Evolutionary conservation across 2,113 vertebrate species (phyloP), one percentile per base, ranked within the genome.

Genomic region (Lepus americanus): DNA sequence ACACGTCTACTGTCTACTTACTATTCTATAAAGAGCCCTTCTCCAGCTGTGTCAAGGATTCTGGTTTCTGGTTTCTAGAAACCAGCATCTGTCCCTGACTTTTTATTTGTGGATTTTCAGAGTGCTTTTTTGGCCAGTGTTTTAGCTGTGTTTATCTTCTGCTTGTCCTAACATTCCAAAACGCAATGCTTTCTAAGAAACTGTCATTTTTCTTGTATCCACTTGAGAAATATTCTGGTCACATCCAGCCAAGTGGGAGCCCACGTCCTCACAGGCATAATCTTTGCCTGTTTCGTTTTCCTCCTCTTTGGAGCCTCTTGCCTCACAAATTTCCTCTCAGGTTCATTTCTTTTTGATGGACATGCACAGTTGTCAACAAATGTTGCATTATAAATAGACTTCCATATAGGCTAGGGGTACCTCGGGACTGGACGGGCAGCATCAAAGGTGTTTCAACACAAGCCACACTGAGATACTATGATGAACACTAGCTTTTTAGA

Each of bases 291-390:
- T 55, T n/a, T 36, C 12, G 14, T 87, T 70, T 87, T 51, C 53
- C 49, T 85, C 14, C 0, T 49, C 2, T 25, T 89, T 63, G 78
- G n/a, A 83, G 49, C 27, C 61, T 92, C 31, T 61, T 89, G 20
- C 44, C 36, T 89, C 27, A 87, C 36, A 83, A 0, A 61, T 73
- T 92, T 89, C 83, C 51, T 94, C 67, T 51, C 20, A 59, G 39
- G 63, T 78, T 92, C 61, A 36, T 86, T 92, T 92, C 78, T 87
- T 96, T 85, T 87, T 88, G 66, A 92, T 61, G 67, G 73, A 22
- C 77, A 25, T 7, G n/a, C 63, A 66, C 44, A 80, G n/a, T 92
- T 80, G 76, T 72, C 95, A 96, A 92, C 89, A 95, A 87, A 92
- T 73, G 22, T 49, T 36, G 6, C 44, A 59, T 55, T 87, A 76